These are phyloP conservation scores for Paramormyrops kingsleyae DNA, from an alignment of 2,113 vertebrate genomes.

Conservation along the genomic window DNA sequence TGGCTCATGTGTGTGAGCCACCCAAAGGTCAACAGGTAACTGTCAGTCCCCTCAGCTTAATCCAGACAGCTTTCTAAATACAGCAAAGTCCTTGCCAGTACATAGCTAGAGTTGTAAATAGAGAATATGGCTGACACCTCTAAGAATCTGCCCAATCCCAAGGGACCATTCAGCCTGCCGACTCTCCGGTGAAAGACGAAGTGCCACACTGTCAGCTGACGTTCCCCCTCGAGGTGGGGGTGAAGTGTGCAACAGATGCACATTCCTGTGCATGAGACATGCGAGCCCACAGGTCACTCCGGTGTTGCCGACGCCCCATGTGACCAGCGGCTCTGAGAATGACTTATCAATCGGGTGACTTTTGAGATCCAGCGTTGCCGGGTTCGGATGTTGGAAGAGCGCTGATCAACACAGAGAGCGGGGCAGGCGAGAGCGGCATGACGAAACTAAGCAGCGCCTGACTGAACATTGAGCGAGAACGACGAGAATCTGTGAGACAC, in stretches of 20 bases:
- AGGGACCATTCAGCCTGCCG: background rate
- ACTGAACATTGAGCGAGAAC: background rate
- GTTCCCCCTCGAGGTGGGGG: slow-evolving; percentile 4
- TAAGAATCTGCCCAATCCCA: background rate
- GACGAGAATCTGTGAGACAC: no score
- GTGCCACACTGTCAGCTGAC: background rate
- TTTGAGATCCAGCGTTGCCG: slow-evolving; percentile 31
- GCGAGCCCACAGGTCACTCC: slow-evolving; percentile 26
- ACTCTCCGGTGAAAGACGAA: background rate
- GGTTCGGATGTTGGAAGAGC: slow-evolving; percentile 40
- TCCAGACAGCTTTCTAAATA: slow-evolving; percentile 27
- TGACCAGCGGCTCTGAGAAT: slow-evolving; percentile 29
- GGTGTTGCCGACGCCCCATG: slow-evolving; percentile 1
- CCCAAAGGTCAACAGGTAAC: slow-evolving; percentile 22
- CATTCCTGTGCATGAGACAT: slow-evolving; percentile 40
- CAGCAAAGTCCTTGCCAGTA: slow-evolving; percentile 11
- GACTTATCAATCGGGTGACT: slow-evolving; percentile 43
- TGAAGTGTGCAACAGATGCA: slow-evolving; percentile 49
- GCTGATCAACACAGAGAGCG: background rate
- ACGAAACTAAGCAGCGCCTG: background rate
- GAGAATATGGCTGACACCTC: background rate
- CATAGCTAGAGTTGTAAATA: background rate
- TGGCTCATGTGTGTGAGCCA: background rate
- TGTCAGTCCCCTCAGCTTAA: slow-evolving; percentile 37
- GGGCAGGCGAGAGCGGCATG: background rate